Evolutionary conservation across 2,113 vertebrate species (phyloP), one percentile per base, ranked within the genome.

Genomic region (Thymallus thymallus): DNA sequence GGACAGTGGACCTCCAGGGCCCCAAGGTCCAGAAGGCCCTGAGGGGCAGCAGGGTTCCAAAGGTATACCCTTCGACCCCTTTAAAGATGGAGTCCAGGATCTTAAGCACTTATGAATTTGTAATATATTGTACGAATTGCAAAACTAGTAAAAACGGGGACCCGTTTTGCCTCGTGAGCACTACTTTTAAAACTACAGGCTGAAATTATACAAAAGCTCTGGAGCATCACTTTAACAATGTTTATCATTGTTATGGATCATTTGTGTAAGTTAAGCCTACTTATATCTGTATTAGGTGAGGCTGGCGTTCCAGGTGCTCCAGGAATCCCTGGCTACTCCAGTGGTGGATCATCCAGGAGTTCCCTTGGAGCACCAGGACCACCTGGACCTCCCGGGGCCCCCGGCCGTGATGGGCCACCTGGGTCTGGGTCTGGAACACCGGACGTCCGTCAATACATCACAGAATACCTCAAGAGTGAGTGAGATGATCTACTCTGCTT

Each of bases 381-480:
- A n/a, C 95, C 94, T 10, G 97, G 96, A 9, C 88, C 81, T 61
- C 81, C 94, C 65, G 92, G 94, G 68, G 78, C 82, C 1, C 82
- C 86, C 29, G 87, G 88, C 71, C 73, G 72, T 68, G 83, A 80
- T 79, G 94, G 68, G 69, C 9, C 9, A 41, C 35, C 35, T 41
- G 35, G 35, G 35, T 35, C 35, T 35, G 35, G 35, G 35, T 75
- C 79, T 12, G 62, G 76, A 18, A 45, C 74, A 76, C 75, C 80
- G 48, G 93, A 94, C 80, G 81, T 96, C 82, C 91, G 92, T 74
- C 93, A 92, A 65, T 94, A 95, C 71, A 73, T 98, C 51, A 72
- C 90, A 12, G 94, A 98, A 22, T 96, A 95, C 81, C 90, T 98
- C 76, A 94, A 94, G 84, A 95, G 96, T 99, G 85, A 93, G 94